phyloP scores from a whole-genome alignment of 2,888 invertebrate genomes.

The Ctena decussata region DNA sequence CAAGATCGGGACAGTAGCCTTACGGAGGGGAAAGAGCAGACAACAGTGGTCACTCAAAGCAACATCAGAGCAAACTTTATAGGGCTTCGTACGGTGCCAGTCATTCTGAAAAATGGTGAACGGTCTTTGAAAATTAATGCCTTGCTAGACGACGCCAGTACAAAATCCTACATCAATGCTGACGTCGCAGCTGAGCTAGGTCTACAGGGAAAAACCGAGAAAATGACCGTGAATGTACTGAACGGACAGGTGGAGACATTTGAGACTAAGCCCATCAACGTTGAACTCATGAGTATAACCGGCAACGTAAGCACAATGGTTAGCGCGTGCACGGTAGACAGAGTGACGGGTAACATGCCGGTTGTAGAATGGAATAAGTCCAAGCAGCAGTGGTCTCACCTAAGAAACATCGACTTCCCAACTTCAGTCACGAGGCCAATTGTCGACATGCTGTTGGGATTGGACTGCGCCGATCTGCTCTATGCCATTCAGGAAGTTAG shows the following conservation, averaged over 20 bases:
- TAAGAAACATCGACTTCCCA: not conserved
- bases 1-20: not conserved
- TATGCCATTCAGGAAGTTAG: too few species aligned
- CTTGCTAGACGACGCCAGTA: not conserved
- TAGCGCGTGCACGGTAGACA: not conserved
- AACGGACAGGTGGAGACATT: not conserved
- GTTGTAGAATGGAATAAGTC: not conserved
- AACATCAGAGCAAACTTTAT: not conserved
- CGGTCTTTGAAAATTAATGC: not conserved
- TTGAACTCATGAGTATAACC: not conserved
- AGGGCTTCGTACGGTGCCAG: slow-evolving; percentile 20
- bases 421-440: not conserved
- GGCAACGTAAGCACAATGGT: not conserved
- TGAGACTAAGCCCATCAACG: too few species aligned
- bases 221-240: slow-evolving; percentile 1
- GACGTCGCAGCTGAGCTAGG: not conserved
- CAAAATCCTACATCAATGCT: not conserved
- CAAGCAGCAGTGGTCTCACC: slow-evolving; percentile 12
- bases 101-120: not conserved
- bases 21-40: not conserved
- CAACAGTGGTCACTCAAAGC: too few species aligned
- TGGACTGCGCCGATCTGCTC: not conserved
- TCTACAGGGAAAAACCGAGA: not conserved
- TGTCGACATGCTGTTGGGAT: slow-evolving; percentile 10
- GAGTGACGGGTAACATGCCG: slow-evolving; percentile 10